phyloP scores from a whole-genome alignment of 2,888 invertebrate genomes.

The Entomobrya multifasciata region DNA sequence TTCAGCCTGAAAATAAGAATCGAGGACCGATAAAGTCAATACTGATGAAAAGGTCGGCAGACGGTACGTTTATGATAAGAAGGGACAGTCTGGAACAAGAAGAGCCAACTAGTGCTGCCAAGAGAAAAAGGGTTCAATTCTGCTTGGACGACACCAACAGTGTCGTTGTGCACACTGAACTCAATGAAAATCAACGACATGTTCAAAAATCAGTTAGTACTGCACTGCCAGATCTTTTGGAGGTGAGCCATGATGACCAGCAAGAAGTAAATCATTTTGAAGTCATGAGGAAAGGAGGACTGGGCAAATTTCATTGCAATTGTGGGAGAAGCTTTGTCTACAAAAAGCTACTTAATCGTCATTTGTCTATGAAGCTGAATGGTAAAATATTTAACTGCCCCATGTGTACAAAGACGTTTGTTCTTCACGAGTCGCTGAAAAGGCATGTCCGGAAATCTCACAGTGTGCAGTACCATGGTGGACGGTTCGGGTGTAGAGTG shows the following conservation, averaged over 20 bases:
- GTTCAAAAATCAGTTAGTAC: neutral
- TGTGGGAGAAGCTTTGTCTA: neutral
- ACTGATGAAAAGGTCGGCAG: constrained; percentile 7
- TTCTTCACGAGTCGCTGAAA: constrained; percentile 1
- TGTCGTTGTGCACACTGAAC: neutral
- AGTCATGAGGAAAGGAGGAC: neutral
- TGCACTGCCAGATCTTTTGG: neutral
- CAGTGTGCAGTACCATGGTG: neutral
- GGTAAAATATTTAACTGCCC: constrained; percentile 16
- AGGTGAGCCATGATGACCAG: neutral
- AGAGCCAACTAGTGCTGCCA: neutral
- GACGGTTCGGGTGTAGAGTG: constrained; percentile 4
- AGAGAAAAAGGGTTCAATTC: constrained; percentile 5
- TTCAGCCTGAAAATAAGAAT: no score
- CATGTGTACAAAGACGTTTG: neutral
- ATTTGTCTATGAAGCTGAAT: neutral
- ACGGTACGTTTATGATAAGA: constrained; percentile 3
- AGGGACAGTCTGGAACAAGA: neutral
- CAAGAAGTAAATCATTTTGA: neutral
- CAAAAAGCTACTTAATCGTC: neutral
- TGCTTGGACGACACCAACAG: neutral
- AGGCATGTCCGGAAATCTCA: neutral
- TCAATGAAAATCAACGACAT: neutral
- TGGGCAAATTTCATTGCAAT: neutral
- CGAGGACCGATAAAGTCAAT: constrained; percentile 15